Evolutionary conservation across 2,113 vertebrate species (phyloP).

Genomic region (Podarcis raffonei): DNA sequence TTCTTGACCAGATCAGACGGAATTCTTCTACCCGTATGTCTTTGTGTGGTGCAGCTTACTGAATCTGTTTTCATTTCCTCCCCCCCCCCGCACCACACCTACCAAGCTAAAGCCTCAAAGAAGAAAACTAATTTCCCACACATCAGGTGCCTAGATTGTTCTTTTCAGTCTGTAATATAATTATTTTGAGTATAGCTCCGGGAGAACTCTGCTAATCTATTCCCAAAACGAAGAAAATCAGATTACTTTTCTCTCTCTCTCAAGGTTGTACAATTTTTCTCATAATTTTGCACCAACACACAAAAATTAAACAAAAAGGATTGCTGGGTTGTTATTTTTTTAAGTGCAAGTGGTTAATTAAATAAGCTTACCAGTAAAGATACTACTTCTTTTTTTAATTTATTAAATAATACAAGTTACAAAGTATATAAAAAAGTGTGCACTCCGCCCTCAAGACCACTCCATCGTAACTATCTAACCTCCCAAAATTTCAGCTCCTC

Average conservation of each 20-base stretch:
- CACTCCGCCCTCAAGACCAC: too few species aligned
- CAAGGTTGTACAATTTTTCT: slow-evolving; percentile 13
- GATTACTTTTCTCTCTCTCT: neutral
- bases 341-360: neutral
- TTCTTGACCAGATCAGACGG: neutral
- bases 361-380: neutral
- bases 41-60: neutral
- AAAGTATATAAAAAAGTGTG: too few species aligned
- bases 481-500: too few species aligned
- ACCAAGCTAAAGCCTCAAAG: slow-evolving; percentile 14
- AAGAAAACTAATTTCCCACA: slow-evolving; percentile 41
- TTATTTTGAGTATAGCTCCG: slow-evolving; percentile 21
- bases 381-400: neutral
- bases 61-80: slow-evolving; percentile 4
- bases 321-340: neutral
- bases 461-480: too few species aligned
- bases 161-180: slow-evolving; percentile 6
- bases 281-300: neutral
- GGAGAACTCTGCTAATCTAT: neutral
- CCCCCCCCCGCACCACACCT: neutral
- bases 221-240: neutral
- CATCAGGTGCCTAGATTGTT: slow-evolving; percentile 19
- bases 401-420: neutral
- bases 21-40: neutral
- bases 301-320: slow-evolving; percentile 17